Conservation (phyloP, 2,797 vertebrate species). For the Lerista edwardsae region DNA sequence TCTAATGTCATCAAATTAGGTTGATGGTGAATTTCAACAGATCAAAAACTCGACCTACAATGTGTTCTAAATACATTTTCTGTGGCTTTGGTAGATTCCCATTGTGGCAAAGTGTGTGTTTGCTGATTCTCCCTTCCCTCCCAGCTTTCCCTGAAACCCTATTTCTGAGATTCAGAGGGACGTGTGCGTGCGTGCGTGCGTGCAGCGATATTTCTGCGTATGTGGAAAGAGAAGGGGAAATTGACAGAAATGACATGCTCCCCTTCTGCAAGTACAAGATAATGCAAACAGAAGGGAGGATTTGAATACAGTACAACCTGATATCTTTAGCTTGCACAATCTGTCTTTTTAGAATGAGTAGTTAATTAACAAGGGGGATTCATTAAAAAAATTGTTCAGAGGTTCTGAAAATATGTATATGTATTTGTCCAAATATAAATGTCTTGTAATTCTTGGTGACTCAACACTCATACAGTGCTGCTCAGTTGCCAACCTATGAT, state of each 20-base stretch:
- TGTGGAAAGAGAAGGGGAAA: too few relatives aligned
- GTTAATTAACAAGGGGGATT: background rate
- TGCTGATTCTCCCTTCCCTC: too few relatives aligned
- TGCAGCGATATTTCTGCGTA: too few relatives aligned
- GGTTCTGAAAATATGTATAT: background rate
- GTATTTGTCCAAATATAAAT: background rate
- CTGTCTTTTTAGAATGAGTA: background rate
- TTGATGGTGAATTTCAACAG: background rate
- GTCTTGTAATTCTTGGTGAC: background rate
- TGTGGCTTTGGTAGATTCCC: background rate
- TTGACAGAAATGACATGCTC: too few relatives aligned
- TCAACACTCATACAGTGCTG: background rate
- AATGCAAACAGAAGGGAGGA: too few relatives aligned
- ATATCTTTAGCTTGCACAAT: background rate
- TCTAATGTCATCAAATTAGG: background rate
- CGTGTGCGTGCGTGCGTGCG: too few relatives aligned
- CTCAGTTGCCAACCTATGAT: background rate
- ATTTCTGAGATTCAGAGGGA: too few relatives aligned
- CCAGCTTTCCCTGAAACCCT: too few relatives aligned
- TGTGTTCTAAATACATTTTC: background rate
- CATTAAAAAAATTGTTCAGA: fast-evolving
- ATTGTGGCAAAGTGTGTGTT: background rate
- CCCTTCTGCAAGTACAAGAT: too few relatives aligned
- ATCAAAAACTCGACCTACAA: background rate
- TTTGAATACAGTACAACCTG: background rate